phyloP scores from a whole-genome alignment of 53 echinoderm and acorn worm species.

The Arbacia lixula region DNA sequence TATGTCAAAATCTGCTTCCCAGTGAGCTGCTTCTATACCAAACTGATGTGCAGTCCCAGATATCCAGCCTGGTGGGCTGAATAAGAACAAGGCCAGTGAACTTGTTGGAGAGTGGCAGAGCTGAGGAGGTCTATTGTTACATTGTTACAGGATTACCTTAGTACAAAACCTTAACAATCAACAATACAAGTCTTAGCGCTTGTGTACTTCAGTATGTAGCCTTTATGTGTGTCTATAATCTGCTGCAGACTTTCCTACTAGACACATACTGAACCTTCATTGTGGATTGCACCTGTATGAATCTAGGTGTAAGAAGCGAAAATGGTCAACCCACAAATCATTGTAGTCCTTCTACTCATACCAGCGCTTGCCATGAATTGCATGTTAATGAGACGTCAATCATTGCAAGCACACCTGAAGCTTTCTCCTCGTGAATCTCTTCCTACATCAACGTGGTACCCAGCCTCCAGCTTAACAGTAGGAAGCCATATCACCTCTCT shows the following conservation, averaged over 20 bases:
- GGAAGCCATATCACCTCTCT: neutral
- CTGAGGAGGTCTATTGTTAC: neutral
- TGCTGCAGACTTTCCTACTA: neutral
- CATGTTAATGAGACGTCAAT: neutral
- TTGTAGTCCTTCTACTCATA: neutral
- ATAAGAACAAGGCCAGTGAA: neutral
- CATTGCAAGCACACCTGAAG: neutral
- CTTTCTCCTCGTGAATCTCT: neutral
- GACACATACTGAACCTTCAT: neutral
- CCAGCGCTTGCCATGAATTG: conserved; percentile 13
- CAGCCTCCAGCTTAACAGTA: neutral
- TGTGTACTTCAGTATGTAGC: too few species aligned
- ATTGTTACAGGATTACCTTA: neutral
- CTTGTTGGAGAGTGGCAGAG: neutral
- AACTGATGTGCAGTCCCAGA: neutral
- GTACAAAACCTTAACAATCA: too few species aligned
- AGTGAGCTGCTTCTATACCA: neutral
- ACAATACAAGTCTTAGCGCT: too few species aligned
- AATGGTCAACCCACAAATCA: neutral
- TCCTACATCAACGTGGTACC: neutral
- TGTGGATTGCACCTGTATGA: neutral
- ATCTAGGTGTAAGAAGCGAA: neutral
- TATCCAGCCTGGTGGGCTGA: neutral
- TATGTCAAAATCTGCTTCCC: neutral
- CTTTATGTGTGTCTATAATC: too few species aligned